Conservation (phyloP, 2,888 invertebrate genomes). For the Lomographa bimaculata region DNA sequence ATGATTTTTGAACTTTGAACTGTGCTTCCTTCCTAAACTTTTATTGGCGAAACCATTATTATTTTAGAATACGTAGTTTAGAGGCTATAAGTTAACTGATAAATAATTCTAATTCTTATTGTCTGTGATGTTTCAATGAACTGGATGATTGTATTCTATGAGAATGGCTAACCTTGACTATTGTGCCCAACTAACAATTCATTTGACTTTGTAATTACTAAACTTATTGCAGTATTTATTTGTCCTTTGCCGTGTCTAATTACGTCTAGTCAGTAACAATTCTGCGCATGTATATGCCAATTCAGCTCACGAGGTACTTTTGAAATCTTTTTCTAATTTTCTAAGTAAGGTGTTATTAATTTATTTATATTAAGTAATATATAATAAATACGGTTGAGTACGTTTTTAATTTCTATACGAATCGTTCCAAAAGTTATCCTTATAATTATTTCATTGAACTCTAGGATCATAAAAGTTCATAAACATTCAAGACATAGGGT, state of each 20-base stretch:
- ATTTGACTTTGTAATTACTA: constrained; percentile 1
- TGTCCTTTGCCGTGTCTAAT: constrained; percentile 12
- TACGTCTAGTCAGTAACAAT: constrained; percentile 19
- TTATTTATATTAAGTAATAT: constrained; percentile 39
- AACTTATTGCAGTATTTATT: constrained; percentile 1
- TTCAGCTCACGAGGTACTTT: constrained; percentile 19
- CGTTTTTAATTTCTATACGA: constrained; percentile 12
- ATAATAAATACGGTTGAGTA: constrained; percentile 32
- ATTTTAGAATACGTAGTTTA: background rate
- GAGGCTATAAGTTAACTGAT: constrained; percentile 19
- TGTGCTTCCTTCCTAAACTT: constrained; percentile 1
- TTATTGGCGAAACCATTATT: constrained; percentile 3
- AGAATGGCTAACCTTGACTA: constrained; percentile 7
- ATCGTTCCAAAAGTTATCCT: too few species aligned
- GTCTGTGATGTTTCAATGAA: constrained; percentile 21
- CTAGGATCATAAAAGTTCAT: too few species aligned
- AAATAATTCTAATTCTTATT: constrained; percentile 4
- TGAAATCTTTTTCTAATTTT: constrained; percentile 11
- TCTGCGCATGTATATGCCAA: constrained; percentile 12
- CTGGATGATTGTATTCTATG: constrained; percentile 7
- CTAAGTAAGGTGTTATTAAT: constrained; percentile 43
- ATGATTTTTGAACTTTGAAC: constrained; percentile 8
- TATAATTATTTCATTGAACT: too few species aligned
- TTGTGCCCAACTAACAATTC: constrained; percentile 2
- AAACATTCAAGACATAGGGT: too few species aligned